Conservation (phyloP, 2,113 vertebrate species). For the Cheirogaleus medius region DNA sequence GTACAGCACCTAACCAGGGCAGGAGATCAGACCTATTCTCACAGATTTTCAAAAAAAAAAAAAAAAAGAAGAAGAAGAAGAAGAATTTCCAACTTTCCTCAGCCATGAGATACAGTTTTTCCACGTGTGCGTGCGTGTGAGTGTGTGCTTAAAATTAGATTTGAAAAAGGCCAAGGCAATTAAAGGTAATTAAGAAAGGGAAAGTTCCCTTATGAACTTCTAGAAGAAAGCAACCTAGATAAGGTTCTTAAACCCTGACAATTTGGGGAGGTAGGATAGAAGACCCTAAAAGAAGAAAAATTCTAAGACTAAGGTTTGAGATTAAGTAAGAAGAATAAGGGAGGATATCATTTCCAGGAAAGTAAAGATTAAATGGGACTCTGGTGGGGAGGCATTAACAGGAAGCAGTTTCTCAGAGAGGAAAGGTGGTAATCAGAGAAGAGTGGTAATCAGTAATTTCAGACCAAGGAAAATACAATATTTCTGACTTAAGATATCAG, state of each 20-base stretch:
- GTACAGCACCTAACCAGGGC: slow-evolving; percentile 54
- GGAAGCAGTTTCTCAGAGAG: slow-evolving; percentile 47
- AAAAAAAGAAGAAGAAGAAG: too few species aligned
- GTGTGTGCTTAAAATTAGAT: slow-evolving; percentile 22
- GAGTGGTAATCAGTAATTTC: slow-evolving; percentile 47
- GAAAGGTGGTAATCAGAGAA: slow-evolving; percentile 37
- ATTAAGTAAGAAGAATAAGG: slow-evolving; percentile 40
- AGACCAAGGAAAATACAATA: slow-evolving; percentile 47
- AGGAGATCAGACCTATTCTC: slow-evolving; percentile 48
- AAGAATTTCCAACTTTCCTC: slow-evolving; percentile 43
- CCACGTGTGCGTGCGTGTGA: neutral
- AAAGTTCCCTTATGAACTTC: slow-evolving; percentile 43
- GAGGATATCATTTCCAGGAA: slow-evolving; percentile 28
- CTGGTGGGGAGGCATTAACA: neutral
- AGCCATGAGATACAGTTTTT: neutral
- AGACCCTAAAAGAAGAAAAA: slow-evolving; percentile 51
- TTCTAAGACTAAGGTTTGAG: slow-evolving; percentile 3
- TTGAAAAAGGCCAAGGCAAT: slow-evolving; percentile 47
- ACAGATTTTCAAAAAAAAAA: slow-evolving; percentile 33
- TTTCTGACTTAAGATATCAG: slow-evolving; percentile 50
- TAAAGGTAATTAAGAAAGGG: slow-evolving; percentile 39
- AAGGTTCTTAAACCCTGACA: slow-evolving; percentile 47
- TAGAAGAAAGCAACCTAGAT: slow-evolving; percentile 20
- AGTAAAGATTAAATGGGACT: slow-evolving; percentile 51
- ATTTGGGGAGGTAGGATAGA: slow-evolving; percentile 29